These are phyloP conservation scores for Chorisops tibialis DNA, from an alignment of 2,888 invertebrate genomes.

Conservation along the genomic window DNA sequence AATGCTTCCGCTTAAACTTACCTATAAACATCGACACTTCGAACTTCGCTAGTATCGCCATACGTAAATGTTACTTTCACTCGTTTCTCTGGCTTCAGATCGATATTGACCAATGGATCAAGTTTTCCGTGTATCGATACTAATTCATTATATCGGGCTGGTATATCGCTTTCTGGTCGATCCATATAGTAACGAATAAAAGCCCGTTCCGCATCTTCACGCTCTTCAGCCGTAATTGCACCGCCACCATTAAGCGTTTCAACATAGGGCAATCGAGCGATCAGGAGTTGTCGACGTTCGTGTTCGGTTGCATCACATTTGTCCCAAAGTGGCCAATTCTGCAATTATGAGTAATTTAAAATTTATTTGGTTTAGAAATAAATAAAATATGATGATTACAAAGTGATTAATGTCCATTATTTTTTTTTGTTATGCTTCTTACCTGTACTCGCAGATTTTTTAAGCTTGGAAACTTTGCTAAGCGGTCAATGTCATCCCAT, in stretches of 20 bases:
- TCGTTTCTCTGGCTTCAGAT: conserved; percentile 79
- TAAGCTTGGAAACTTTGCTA: conserved; percentile 78
- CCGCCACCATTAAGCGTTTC: conserved; percentile 86
- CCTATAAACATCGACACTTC: conserved; percentile 72
- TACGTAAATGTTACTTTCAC: conserved; percentile 82
- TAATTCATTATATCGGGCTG: conserved; percentile 73
- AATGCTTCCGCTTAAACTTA: no score
- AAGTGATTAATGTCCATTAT: conserved; percentile 7
- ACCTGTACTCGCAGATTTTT: conserved; percentile 81
- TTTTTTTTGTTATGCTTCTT: conserved; percentile 14
- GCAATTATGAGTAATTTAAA: conserved; percentile 26
- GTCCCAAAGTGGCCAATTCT: conserved; percentile 69
- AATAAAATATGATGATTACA: background rate
- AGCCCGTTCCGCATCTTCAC: conserved; percentile 89
- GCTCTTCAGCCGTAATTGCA: conserved; percentile 75
- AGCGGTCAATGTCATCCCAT: conserved; percentile 86
- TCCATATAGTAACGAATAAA: conserved; percentile 92
- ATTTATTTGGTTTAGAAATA: background rate
- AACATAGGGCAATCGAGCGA: conserved; percentile 84
- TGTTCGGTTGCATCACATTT: conserved; percentile 82
- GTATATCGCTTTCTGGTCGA: conserved; percentile 76
- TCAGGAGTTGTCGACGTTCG: conserved; percentile 79
- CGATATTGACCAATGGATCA: conserved; percentile 84
- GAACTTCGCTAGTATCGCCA: conserved; percentile 70
- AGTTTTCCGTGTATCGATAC: conserved; percentile 82